Percentiles rank a stretch among this genome's conserved stretches.
phyloP scores from a whole-genome alignment of 2,113 vertebrate species.

The Dermatemys mawii region DNA sequence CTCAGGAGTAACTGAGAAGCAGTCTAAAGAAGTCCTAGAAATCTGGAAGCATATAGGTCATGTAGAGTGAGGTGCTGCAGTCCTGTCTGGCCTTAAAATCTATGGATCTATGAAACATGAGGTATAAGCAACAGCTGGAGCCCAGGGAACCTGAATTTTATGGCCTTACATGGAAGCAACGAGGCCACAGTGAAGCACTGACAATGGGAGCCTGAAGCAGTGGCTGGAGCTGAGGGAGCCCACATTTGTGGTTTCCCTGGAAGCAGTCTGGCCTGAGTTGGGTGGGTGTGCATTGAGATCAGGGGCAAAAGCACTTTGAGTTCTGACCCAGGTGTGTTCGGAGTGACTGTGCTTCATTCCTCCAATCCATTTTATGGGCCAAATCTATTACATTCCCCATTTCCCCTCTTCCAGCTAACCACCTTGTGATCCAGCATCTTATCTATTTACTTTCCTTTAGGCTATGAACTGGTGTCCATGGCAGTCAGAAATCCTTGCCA shows the following conservation, averaged over 20 bases:
- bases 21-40: not conserved
- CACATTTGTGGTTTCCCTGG: not conserved
- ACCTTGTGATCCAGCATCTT: not conserved
- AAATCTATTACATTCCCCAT: not conserved
- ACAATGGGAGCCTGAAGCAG: not conserved
- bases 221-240: not conserved
- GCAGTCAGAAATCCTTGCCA: conserved; percentile 77
- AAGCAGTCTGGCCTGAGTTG: not conserved
- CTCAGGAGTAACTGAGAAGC: not conserved
- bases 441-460: conserved; percentile 39
- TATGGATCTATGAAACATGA: not conserved
- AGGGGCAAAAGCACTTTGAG: not conserved
- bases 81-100: not conserved
- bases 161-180: rapidly evolving
- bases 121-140: not conserved
- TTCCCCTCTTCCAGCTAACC: not conserved
- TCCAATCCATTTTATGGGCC: not conserved
- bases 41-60: not conserved
- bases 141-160: not conserved
- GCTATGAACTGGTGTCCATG: conserved; percentile 85
- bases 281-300: not conserved
- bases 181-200: not conserved
- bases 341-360: not conserved
- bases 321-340: not conserved
- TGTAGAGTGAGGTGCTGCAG: rapidly evolving